Percentiles rank a stretch among this genome's conserved stretches.
phyloP scores from a whole-genome alignment of 2,797 vertebrate species.

The Cryptoprocta ferox region DNA sequence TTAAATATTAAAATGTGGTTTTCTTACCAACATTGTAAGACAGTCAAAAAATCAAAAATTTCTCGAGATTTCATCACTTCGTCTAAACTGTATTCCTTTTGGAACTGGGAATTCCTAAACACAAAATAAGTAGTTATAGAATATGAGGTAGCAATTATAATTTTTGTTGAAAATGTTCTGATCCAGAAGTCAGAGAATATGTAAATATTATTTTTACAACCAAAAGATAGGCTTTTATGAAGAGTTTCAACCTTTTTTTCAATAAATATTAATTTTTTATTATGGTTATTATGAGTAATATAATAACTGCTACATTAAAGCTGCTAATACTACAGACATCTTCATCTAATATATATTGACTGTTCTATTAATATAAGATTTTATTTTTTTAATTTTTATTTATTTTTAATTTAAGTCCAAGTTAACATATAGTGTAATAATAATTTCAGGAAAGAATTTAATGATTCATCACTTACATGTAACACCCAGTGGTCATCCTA shows the following conservation, averaged over 20 bases:
- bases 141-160: background rate
- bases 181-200: slow-evolving; percentile 20
- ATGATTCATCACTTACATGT: too few relatives aligned
- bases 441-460: too few relatives aligned
- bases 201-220: slow-evolving; percentile 49
- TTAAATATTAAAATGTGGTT: slow-evolving; percentile 50
- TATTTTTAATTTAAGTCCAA: too few relatives aligned
- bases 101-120: slow-evolving; percentile 95
- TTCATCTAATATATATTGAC: background rate
- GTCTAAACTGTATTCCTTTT: slow-evolving; percentile 93
- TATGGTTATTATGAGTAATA: background rate
- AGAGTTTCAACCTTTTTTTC: slow-evolving; percentile 4
- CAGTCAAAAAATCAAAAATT: slow-evolving; percentile 93
- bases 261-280: background rate
- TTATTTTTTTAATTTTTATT: too few relatives aligned
- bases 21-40: slow-evolving; percentile 98
- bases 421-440: too few relatives aligned
- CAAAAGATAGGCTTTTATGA: slow-evolving; percentile 25
- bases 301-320: background rate
- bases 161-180: slow-evolving; percentile 31
- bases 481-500: too few relatives aligned
- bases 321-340: background rate
- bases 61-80: slow-evolving; percentile 92
- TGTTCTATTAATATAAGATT: background rate
- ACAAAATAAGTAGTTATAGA: slow-evolving; percentile 64